These are phyloP conservation scores for Callipepla californica DNA, from an alignment of 2,113 vertebrate species.

Conservation along the genomic window DNA sequence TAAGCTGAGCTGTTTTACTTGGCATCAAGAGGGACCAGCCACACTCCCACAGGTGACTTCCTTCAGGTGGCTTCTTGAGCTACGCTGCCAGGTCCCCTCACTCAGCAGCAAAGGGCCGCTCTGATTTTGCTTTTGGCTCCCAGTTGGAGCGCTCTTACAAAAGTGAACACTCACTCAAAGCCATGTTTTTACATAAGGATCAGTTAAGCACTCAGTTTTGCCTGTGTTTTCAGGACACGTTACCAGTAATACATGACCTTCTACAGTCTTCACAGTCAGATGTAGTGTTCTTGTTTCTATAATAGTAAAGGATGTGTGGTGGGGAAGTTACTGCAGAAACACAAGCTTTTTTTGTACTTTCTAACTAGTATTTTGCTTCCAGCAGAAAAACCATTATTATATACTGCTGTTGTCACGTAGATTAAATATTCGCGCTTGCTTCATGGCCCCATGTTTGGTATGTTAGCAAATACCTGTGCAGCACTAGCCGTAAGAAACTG, in stretches of 20 bases:
- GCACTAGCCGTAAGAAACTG: not conserved
- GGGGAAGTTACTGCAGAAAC: not conserved
- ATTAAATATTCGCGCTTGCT: conserved; percentile 5
- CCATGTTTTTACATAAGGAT: not conserved
- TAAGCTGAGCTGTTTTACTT: too few species aligned
- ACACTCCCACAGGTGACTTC: not conserved
- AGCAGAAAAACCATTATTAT: not conserved
- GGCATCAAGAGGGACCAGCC: not conserved
- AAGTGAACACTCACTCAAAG: not conserved
- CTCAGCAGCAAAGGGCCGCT: not conserved
- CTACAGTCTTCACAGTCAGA: not conserved
- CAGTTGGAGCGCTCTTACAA: not conserved
- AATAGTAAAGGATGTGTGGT: not conserved
- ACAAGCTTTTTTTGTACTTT: not conserved
- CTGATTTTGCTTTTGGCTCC: not conserved
- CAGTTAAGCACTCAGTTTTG: not conserved
- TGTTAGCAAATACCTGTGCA: not conserved
- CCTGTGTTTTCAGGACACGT: not conserved
- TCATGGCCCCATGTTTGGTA: not conserved
- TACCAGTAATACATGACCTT: not conserved
- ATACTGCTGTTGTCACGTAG: not conserved
- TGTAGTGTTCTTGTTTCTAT: not conserved
- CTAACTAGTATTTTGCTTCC: not conserved
- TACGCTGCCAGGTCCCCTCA: not conserved
- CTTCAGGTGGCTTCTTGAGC: not conserved